These are phyloP conservation scores for Mareca penelope DNA, from an alignment of 2,797 vertebrate genomes.

Conservation along the genomic window DNA sequence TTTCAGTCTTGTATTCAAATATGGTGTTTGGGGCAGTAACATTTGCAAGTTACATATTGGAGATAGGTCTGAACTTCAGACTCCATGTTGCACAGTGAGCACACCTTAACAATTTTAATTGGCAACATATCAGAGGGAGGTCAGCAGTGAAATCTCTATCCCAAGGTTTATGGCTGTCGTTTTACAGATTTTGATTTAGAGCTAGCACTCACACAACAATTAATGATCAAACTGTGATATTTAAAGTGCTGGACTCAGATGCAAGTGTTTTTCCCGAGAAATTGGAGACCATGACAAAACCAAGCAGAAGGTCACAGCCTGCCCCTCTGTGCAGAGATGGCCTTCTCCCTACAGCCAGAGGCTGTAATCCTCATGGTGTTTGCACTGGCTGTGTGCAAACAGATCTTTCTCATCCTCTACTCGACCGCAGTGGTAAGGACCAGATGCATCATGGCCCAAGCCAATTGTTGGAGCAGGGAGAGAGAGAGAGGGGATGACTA, in stretches of 20 bases:
- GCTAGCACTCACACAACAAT: not conserved
- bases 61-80: slow-evolving; percentile 5
- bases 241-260: slow-evolving; percentile 3
- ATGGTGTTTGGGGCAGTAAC: not conserved
- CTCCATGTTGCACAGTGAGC: not conserved
- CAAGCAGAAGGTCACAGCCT: slow-evolving; percentile 19
- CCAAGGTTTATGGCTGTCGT: slow-evolving; percentile 24
- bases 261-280: not conserved
- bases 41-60: not conserved
- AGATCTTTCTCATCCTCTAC: not conserved
- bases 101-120: slow-evolving; percentile 40
- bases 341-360: not conserved
- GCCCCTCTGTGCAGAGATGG: rapidly evolving
- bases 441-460: not conserved
- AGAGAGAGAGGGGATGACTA: not conserved
- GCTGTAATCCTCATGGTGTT: not conserved
- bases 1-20: not conserved
- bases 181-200: slow-evolving; percentile 51
- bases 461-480: not conserved
- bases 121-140: not conserved
- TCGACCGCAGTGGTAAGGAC: rapidly evolving
- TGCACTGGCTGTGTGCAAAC: slow-evolving; percentile 8
- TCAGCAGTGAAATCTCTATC: slow-evolving; percentile 14
- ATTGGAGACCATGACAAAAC: not conserved
- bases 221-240: slow-evolving; percentile 41